These are phyloP conservation scores for Colistium nudipinnis DNA, from an alignment of 2,113 vertebrate genomes.

Conservation along the genomic window DNA sequence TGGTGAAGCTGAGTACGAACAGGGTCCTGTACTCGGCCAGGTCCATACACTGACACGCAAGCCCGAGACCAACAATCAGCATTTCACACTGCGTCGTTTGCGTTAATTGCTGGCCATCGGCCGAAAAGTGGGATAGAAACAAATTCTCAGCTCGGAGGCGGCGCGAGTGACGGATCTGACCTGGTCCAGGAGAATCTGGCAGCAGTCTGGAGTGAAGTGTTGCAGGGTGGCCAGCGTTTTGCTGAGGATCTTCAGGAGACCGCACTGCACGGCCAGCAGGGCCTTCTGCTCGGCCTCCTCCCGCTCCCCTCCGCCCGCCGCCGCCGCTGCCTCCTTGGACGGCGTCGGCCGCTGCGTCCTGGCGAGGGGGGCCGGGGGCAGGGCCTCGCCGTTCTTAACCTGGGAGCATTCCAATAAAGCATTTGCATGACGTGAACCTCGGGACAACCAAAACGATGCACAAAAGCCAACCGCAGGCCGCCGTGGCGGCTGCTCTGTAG, in stretches of 20 bases:
- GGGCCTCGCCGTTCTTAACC: slow-evolving; percentile 91
- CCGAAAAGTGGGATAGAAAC: not conserved
- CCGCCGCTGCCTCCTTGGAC: slow-evolving; percentile 77
- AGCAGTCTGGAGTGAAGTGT: slow-evolving; percentile 96
- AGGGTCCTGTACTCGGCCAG: slow-evolving; percentile 92
- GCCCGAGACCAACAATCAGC: not conserved
- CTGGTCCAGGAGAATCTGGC: slow-evolving; percentile 97
- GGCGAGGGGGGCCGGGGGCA: slow-evolving; percentile 83
- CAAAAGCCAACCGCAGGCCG: too few species aligned
- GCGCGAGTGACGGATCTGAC: slow-evolving; percentile 59
- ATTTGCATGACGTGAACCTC: too few species aligned
- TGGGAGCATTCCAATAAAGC: slow-evolving; percentile 48
- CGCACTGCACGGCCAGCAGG: slow-evolving; percentile 90
- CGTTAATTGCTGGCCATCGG: too few species aligned
- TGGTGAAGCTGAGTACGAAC: slow-evolving; percentile 94
- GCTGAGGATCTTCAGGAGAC: slow-evolving; percentile 97
- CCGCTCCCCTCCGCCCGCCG: slow-evolving; percentile 76
- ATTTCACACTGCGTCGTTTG: not conserved
- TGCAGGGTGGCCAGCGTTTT: slow-evolving; percentile 92
- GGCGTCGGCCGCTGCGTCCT: slow-evolving; percentile 83
- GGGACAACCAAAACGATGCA: too few species aligned
- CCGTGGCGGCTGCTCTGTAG: too few species aligned
- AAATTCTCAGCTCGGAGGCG: not conserved
- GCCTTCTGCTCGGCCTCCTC: slow-evolving; percentile 91
- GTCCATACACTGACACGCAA: slow-evolving; percentile 88